Base-by-base conservation (phyloP, 2,797 vertebrate species). In the Halcyon smyrnensis region DNA sequence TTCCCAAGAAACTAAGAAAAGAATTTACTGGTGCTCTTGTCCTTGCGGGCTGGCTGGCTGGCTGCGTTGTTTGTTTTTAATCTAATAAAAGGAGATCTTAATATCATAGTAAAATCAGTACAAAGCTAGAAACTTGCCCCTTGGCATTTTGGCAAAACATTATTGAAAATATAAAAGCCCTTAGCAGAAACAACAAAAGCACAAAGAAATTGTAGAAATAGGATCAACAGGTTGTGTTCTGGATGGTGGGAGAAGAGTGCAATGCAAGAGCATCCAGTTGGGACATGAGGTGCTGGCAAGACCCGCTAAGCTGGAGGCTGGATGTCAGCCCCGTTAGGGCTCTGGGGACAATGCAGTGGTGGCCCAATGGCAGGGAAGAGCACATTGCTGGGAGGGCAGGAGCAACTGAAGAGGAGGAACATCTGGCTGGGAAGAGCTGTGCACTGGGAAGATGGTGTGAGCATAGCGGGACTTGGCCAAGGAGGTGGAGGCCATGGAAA, bases 11-110 rank as follows among this genome's bases (percentile, higher is more conserved):
- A 68, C 83, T 46, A 39, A 87, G 91, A 79, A 79, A 94, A 94
- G 88, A 91, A 95, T 95, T 95, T 86, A 70, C 91, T 95, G 94
- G 90, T 59, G 1, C 82, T 89, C 78, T 85, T 90, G 91, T 93
- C 70, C 87, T 92, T 95, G 93, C 87, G 94, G 93, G 95, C 77
- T 96, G 96, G 95, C 77, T 96, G 96, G 95, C 96, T 95, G 89
- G 48, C 95, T 96, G 70, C 11, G 2, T 90, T 96, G 95, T 96
- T 96, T 96, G 86, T 96, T 95, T 97, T 96, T 96, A 93, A 95
- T 96, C 96, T 95, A 95, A 96, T 95, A 94, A 95, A 96, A 92
- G 86, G 70, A 91, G 85, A 82, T 95, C 91, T 96, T 97, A 95
- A 95, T 97, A 94, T 94, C 90, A 62, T 86, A 91, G 96, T 87